Percentiles rank a stretch among this genome's conserved stretches.
Conservation (phyloP, 2,888 invertebrate species). For the Hylaea fasciaria region DNA sequence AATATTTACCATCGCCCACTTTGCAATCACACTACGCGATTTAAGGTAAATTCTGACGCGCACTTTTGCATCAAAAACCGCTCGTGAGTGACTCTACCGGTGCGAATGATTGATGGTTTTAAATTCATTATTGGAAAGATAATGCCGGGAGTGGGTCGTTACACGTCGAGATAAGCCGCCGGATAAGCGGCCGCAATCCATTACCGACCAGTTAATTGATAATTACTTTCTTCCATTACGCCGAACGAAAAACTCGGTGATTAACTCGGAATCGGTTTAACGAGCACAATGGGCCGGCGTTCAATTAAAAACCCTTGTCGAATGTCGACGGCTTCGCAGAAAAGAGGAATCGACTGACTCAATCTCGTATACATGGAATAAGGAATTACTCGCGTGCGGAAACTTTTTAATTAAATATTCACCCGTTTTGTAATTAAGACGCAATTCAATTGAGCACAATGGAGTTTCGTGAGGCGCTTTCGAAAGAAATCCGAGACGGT, state of each 20-base stretch:
- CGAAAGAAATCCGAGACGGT: slow-evolving; percentile 66
- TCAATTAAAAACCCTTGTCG: slow-evolving; percentile 84
- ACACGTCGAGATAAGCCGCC: slow-evolving; percentile 74
- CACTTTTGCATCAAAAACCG: slow-evolving; percentile 32
- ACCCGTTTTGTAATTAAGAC: slow-evolving; percentile 82
- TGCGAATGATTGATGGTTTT: slow-evolving; percentile 67
- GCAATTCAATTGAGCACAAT: slow-evolving; percentile 77
- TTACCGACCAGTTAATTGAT: slow-evolving; percentile 83
- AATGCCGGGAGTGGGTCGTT: slow-evolving; percentile 67
- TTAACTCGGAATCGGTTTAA: slow-evolving; percentile 83
- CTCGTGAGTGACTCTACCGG: slow-evolving; percentile 51
- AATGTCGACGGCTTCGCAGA: slow-evolving; percentile 76
- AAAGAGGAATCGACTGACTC: slow-evolving; percentile 78
- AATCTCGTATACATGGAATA: slow-evolving; percentile 83
- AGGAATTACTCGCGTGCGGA: slow-evolving; percentile 82
- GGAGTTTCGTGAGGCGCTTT: slow-evolving; percentile 67
- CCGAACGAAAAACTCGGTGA: slow-evolving; percentile 81
- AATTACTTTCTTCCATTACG: slow-evolving; percentile 84
- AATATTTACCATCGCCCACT: slow-evolving; percentile 33
- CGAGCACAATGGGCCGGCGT: slow-evolving; percentile 81
- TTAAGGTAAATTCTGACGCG: slow-evolving; percentile 18
- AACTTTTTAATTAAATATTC: slow-evolving; percentile 84
- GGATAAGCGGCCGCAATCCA: slow-evolving; percentile 82
- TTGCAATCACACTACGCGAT: slow-evolving; percentile 2
- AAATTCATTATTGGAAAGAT: slow-evolving; percentile 71